Base-by-base conservation (phyloP, 2,113 vertebrate species). In the Chrysemys picta region DNA sequence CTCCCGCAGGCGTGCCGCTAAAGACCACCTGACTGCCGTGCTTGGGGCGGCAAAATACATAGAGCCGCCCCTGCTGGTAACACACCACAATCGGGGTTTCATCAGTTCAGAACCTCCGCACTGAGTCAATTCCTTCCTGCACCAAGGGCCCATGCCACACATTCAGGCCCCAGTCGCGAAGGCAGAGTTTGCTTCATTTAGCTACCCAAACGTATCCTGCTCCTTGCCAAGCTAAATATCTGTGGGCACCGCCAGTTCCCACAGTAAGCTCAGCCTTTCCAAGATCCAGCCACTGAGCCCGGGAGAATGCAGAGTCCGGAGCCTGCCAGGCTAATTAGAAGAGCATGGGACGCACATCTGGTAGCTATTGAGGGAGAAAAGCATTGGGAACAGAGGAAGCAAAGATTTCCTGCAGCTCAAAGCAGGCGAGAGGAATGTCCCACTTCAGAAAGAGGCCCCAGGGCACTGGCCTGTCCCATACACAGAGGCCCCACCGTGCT, bases 371-470 rank as follows among this genome's bases (percentile, higher is more conserved):
- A 98, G 97, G 22, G 2, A 2, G 35, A 62, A 98, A 99, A 99
- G 98, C 94, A 97, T 98, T 98, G 98, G 98, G 98, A 97, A 99
- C 96, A 98, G 98, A 99, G 99, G 98, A 99, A 97, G 98, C 94
- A 83, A 98, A 98, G 98, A 99, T 98, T 99, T 99, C 99, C 98
- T 99, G 98, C 98, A 98, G 99, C 98, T 98, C 98, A 99, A 98
- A 98, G 98, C 97, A 98, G 98, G 94, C 80, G 62, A 97, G 97
- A 98, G 97, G 98, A 98, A 94, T 97, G 97, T 98, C 98, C 95
- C 91, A 87, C 98, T 92, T 82, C 95, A 98, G 88, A 45, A 6
- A n/a, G 93, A 56, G 89, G 54, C 49, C 45, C n/a, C 1, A 0
- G 56, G 4, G 2, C 10, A 25, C 21, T 22, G 16, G 49, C 7